Evolutionary conservation across 2,113 vertebrate species (phyloP).

Genomic region (Helogale parvula): DNA sequence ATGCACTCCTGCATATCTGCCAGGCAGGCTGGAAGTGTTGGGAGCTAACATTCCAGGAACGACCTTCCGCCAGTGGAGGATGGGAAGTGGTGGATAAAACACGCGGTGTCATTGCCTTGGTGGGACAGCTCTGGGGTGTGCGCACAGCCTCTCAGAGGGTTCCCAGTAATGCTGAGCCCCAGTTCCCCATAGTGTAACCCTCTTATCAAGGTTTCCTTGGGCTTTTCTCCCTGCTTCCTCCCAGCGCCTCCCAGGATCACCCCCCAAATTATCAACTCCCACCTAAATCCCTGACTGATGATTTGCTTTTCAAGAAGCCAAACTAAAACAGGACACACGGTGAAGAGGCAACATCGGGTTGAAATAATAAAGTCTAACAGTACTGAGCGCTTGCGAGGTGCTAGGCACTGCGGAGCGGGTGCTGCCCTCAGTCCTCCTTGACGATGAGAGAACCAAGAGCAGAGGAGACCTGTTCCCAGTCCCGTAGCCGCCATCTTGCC

Average conservation of each 20-base stretch:
- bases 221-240: not conserved
- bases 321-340: not conserved
- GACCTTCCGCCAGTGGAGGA: not conserved
- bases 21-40: not conserved
- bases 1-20: not conserved
- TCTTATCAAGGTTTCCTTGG: not conserved
- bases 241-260: not conserved
- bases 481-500: not conserved
- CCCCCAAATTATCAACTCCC: not conserved
- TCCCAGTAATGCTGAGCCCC: not conserved
- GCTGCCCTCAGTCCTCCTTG: not conserved
- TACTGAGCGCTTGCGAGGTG: not conserved
- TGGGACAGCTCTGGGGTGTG: not conserved
- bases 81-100: not conserved
- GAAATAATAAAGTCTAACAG: not conserved
- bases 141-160: not conserved
- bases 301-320: not conserved
- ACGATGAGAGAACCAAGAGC: not conserved
- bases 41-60: not conserved
- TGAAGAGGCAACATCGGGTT: not conserved
- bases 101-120: rapidly evolving
- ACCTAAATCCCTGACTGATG: not conserved
- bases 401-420: rapidly evolving
- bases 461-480: not conserved
- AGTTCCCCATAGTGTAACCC: not conserved